A percentile compares a stretch with the other conserved stretches of the same genome.
Evolutionary conservation across 2,797 vertebrate species (phyloP).

Genomic region (Mareca penelope): DNA sequence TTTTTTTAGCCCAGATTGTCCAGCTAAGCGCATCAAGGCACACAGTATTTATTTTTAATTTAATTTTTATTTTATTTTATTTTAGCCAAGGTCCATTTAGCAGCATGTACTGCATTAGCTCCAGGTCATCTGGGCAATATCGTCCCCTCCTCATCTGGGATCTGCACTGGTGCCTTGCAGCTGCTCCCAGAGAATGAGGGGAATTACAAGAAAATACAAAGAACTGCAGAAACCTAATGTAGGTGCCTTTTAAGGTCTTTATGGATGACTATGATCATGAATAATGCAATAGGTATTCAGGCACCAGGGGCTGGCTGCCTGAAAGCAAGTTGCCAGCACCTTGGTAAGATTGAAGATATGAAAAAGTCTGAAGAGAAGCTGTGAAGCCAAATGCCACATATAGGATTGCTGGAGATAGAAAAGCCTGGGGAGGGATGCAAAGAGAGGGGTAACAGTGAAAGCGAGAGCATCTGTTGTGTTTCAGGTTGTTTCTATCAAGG

Average conservation of each 20-base stretch:
- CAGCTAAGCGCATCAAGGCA: not conserved
- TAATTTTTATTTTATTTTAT: not conserved
- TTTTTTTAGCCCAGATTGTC: not conserved
- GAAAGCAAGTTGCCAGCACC: not conserved
- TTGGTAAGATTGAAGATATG: not conserved
- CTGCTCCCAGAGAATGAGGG: not conserved
- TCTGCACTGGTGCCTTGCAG: not conserved
- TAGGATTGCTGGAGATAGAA: not conserved
- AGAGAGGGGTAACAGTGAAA: not conserved
- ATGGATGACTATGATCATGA: not conserved
- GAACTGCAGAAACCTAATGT: not conserved
- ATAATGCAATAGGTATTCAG: not conserved
- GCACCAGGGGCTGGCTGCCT: not conserved
- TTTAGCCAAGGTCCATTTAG: not conserved
- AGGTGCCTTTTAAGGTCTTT: not conserved
- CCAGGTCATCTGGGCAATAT: conserved; percentile 15
- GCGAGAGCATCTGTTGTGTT: not conserved
- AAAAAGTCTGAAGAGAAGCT: not conserved
- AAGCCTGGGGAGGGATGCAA: not conserved
- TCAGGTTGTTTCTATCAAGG: not conserved
- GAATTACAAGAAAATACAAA: not conserved
- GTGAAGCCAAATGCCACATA: not conserved
- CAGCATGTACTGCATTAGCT: not conserved
- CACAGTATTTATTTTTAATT: no score
- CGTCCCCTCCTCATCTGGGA: not conserved